Base-by-base conservation (phyloP, 1,140 invertebrate species). In the Vanessa tameamea region DNA sequence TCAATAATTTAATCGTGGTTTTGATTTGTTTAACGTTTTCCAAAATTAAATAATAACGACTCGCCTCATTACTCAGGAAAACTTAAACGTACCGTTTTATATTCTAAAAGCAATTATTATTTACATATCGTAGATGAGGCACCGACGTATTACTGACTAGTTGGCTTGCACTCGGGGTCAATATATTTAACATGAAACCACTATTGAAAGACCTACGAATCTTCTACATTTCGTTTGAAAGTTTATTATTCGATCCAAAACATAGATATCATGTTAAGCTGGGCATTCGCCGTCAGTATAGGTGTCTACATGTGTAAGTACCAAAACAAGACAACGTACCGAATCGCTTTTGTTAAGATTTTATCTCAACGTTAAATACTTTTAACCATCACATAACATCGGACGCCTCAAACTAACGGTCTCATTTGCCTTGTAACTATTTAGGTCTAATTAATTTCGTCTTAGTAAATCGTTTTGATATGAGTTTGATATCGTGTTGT, bases 291-390 rank as follows among this genome's bases (percentile, higher is more conserved):
- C 57, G 76, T 71, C 82, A 86, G 80, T 85, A 87, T 87, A 88
- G 83, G 82, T 80, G 83, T 85, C 87, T 89, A 87, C 82, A 82
- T 87, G 85, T 81, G 82, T 81, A 87, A 85, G 72, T 88, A 92
- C 84, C 85, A 84, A 92, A 88, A 90, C 87, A 87, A 89, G 88
- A 89, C 84, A 84, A 85, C 86, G 85, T 85, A 89, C 87, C 86
- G 87, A 92, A 92, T 91, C 84, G 85, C 84, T 83, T 92, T 92
- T 91, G 88, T 90, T 88, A 84, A 91, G 89, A 92, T 92, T 90
- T 90, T 89, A 91, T 92, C 89, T 87, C 82, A 77, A 82, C 81
- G 86, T 90, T 92, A 92, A 92, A 90, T 90, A 90, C 85, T 92
- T 90, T 83, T 85, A 90, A 89, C 87, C 85, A 90, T 89, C 87